Conservation (phyloP, 2,113 vertebrate species). For the Phalacrocorax carbo region DNA sequence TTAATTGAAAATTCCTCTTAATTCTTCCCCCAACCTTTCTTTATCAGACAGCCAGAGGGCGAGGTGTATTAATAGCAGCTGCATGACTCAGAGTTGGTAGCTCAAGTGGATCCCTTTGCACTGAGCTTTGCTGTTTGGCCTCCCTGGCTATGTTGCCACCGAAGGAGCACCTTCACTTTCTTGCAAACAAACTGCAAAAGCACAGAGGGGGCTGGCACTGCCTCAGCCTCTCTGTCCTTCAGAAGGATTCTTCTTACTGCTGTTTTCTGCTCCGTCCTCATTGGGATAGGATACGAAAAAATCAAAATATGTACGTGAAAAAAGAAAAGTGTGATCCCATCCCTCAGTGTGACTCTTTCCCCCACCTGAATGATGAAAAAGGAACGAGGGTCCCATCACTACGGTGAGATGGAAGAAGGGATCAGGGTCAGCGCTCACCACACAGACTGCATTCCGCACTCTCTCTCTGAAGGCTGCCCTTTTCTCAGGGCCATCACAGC, state of each 20-base stretch:
- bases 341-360: neutral
- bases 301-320: neutral
- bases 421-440: neutral
- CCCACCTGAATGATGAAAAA: neutral
- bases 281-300: neutral
- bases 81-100: slow-evolving; percentile 41
- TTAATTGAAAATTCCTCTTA: slow-evolving; percentile 32
- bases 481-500: neutral
- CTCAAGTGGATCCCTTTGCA: slow-evolving; percentile 17
- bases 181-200: neutral
- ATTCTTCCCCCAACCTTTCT: slow-evolving; percentile 1
- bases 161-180: neutral
- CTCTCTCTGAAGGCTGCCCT: neutral
- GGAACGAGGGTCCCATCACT: neutral
- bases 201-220: neutral
- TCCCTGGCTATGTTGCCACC: neutral
- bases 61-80: slow-evolving; percentile 61
- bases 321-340: neutral
- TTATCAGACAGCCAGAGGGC: slow-evolving; percentile 34
- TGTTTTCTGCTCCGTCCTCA: neutral
- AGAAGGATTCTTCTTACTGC: neutral
- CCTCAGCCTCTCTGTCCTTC: neutral
- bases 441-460: fast-evolving
- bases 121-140: neutral
- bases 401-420: fast-evolving